phyloP scores from a whole-genome alignment of 37 sponge, comb jelly and placozoan species.

The Chondrilla cf. caribensis region DNA sequence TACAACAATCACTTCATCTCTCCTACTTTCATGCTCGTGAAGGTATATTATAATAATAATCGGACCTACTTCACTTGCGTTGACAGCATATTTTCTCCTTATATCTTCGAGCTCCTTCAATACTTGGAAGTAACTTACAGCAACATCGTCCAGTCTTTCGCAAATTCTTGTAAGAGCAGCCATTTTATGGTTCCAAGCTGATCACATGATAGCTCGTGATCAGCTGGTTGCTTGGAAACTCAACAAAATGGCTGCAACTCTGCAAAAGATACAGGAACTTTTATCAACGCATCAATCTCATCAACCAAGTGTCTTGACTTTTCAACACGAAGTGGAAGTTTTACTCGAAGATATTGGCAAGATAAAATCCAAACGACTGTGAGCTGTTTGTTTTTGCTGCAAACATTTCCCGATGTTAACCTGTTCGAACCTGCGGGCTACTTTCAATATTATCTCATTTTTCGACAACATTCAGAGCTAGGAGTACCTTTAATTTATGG shows the following conservation, averaged over 20 bases:
- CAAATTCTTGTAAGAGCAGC: background rate
- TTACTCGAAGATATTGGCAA: conserved; percentile 11
- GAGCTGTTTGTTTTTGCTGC: too few species aligned
- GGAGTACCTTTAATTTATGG: conserved; percentile 50
- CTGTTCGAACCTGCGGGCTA: too few species aligned
- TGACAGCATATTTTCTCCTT: conserved; percentile 27
- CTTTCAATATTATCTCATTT: too few species aligned
- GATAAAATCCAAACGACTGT: conserved; percentile 14
- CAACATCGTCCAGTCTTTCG: conserved; percentile 34
- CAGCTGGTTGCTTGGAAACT: background rate
- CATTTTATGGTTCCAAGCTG: too few species aligned
- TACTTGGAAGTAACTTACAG: conserved; percentile 43
- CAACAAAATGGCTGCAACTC: background rate
- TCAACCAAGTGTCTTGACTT: background rate
- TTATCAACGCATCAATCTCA: background rate
- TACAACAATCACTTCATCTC: too few species aligned
- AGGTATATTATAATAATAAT: too few species aligned
- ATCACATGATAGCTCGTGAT: background rate
- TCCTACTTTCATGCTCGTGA: too few species aligned
- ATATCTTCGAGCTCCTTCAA: conserved; percentile 46
- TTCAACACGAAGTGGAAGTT: conserved; percentile 6
- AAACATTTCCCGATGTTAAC: too few species aligned
- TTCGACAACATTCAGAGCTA: conserved; percentile 8
- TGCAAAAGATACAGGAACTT: background rate
- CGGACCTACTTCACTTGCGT: conserved; percentile 37